These are phyloP conservation scores for Scomber colias DNA, from an alignment of 2,113 vertebrate genomes.

Conservation along the genomic window DNA sequence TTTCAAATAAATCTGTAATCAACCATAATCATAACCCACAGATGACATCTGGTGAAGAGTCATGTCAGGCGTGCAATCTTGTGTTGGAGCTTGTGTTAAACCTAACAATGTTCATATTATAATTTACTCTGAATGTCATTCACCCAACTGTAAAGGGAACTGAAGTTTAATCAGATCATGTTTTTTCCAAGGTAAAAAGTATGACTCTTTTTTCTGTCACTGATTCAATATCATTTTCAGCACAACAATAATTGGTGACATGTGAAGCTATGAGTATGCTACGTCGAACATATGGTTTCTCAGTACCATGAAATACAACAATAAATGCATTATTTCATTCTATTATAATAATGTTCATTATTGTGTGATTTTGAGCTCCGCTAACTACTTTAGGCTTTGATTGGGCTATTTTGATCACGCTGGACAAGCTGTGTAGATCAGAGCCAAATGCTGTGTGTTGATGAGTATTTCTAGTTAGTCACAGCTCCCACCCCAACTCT, in stretches of 20 bases:
- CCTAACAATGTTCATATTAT: background rate
- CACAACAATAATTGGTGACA: background rate
- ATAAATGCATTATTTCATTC: too few relatives aligned
- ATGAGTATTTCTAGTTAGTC: background rate
- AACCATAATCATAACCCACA: constrained; percentile 17
- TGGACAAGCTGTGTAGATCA: background rate
- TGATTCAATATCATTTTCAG: background rate
- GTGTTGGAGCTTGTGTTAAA: background rate
- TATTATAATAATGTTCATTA: too few relatives aligned
- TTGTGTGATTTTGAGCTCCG: too few relatives aligned
- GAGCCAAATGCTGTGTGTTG: background rate
- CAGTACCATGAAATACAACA: too few relatives aligned
- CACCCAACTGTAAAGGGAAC: background rate
- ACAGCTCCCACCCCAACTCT: background rate
- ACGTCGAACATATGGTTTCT: background rate
- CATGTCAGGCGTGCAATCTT: background rate
- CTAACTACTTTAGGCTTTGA: too few relatives aligned
- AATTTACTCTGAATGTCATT: background rate
- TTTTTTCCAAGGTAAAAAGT: background rate
- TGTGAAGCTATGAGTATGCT: background rate
- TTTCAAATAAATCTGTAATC: constrained; percentile 13
- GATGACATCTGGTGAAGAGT: background rate
- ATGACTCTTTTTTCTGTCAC: background rate
- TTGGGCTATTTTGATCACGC: background rate
- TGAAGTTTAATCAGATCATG: constrained; percentile 12